phyloP scores from a whole-genome alignment of 2,888 invertebrate species.

The Synergus gifuensis region DNA sequence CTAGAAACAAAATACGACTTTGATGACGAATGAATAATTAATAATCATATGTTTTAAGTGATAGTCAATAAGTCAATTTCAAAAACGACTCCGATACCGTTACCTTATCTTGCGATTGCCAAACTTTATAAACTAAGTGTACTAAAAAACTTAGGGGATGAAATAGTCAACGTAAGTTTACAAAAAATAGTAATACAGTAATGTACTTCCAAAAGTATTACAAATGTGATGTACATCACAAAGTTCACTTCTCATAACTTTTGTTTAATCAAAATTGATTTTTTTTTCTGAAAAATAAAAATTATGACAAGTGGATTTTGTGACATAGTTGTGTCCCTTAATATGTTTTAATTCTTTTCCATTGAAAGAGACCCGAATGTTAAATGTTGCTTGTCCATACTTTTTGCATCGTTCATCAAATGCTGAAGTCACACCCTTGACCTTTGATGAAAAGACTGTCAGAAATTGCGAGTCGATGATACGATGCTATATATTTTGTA shows the following conservation, averaged over 20 bases:
- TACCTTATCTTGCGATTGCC: slow-evolving; percentile 39
- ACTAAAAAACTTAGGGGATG: slow-evolving; percentile 20
- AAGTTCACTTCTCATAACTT: not conserved
- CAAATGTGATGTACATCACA: not conserved
- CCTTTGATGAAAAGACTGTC: slow-evolving; percentile 47
- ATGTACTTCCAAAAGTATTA: slow-evolving; percentile 12
- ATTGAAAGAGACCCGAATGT: not conserved
- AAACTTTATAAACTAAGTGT: slow-evolving; percentile 38
- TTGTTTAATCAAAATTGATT: not conserved
- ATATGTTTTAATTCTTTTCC: not conserved
- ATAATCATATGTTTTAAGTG: slow-evolving; percentile 30
- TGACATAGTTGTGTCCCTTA: not conserved
- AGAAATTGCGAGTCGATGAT: slow-evolving; percentile 48
- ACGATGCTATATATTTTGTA: slow-evolving; percentile 57
- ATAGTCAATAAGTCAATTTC: slow-evolving; percentile 29
- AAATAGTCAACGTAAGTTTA: slow-evolving; percentile 11
- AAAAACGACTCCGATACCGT: slow-evolving; percentile 26
- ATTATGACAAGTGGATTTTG: not conserved
- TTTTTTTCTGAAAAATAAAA: not conserved
- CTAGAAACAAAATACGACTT: not conserved
- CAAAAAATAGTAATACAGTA: not conserved
- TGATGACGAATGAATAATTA: slow-evolving; percentile 24
- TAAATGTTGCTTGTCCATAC: not conserved
- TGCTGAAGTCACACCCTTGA: not conserved
- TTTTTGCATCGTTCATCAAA: slow-evolving; percentile 23